Conservation (phyloP, 2,797 vertebrate genomes). For the Crypturellus tataupa region DNA sequence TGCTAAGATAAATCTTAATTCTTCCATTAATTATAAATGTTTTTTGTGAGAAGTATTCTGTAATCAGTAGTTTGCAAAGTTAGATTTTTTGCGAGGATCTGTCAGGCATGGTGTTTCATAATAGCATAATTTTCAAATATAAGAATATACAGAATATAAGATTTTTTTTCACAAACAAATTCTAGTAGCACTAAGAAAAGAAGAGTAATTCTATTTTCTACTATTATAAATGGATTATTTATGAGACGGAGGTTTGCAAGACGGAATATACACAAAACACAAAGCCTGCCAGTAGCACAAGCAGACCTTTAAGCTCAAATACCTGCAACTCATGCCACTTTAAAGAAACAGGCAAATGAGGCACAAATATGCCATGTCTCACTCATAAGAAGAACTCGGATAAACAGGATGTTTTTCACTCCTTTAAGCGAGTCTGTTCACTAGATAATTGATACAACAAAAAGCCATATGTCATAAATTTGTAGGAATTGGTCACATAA, state of each 20-base stretch:
- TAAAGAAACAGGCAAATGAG: not conserved
- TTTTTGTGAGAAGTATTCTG: not conserved
- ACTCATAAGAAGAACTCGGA: not conserved
- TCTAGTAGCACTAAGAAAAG: not conserved
- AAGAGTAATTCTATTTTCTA: not conserved
- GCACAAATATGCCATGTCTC: not conserved
- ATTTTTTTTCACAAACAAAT: not conserved
- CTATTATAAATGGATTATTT: not conserved
- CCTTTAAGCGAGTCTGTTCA: not conserved
- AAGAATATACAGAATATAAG: too few relatives aligned
- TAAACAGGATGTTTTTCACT: not conserved
- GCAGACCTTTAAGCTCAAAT: not conserved
- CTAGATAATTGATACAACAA: not conserved
- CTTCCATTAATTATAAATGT: not conserved
- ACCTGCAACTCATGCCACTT: not conserved
- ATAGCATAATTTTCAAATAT: not conserved
- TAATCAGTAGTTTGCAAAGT: not conserved
- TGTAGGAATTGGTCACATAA: not conserved
- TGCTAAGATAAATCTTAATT: not conserved
- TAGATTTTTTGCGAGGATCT: not conserved
- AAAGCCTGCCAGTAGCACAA: not conserved
- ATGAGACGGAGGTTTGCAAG: not conserved
- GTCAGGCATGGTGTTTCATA: rapidly evolving
- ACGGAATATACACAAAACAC: not conserved
- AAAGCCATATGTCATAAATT: not conserved